Evolutionary conservation across 1,140 invertebrate genomes (phyloP), one percentile per base, ranked within the genome.

Genomic region (Prorops nasuta): DNA sequence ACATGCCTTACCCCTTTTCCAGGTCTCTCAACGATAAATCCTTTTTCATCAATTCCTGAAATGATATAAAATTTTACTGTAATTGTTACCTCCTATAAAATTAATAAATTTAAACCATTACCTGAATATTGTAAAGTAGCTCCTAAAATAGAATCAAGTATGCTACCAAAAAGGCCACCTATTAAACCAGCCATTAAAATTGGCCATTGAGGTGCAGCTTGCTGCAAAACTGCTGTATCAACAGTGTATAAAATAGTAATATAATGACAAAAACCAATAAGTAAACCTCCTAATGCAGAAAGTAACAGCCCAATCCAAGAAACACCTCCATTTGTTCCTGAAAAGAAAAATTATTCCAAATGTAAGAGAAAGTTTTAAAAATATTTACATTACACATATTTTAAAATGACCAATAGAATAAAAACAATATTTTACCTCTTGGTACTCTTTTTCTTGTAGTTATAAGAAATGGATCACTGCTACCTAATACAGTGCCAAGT

Each of bases 101-200:
- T 21, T 44, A 17, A 53, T 24, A 21, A 43, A 12, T 50, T 59
- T 51, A 61, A 45, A 20, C 6, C 19, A 40, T 71, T 77, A 89
- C 90, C 92, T 58, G 91, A 92, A 72, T 85, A 95, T 74, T 94
- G 92, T 24, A 93, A 66, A 9, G 87, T 87, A 8, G 91, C 92
- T 22, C 93, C 92, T 35, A 95, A 73, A 12, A 92, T 45, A 0
- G 92, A 95, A 77, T 95, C 92, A 35, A 94, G 70, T 4, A 92
- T 46, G 37, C 91, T 93, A 3, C 92, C 92, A 24, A 91, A 60
- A 3, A 94, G 76, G 6, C 92, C 92, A 37, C 82, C 86, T 28
- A 88, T 56, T 3, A 80, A 83, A 8, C 86, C 91, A 50, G 86
- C 76, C 2, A 89, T 12, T 36, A 95, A 80, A 2, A 94, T 74